Conservation (phyloP, 2,113 vertebrate species). For the Halcyon senegalensis region DNA sequence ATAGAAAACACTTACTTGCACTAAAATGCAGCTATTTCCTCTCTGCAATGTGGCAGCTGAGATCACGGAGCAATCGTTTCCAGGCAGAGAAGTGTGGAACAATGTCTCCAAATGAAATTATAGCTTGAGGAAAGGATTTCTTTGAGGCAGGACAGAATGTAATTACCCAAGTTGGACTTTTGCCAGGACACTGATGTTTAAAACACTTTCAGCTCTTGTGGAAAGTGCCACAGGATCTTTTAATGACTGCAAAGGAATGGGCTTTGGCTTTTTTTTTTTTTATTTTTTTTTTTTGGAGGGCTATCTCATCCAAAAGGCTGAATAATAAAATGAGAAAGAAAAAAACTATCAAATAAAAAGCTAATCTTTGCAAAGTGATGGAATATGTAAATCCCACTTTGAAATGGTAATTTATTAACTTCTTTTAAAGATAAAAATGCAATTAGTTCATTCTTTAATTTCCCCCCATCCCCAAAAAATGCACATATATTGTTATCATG, state of each 20-base stretch:
- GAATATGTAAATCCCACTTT: conserved; percentile 72
- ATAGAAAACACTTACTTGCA: background rate
- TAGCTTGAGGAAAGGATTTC: conserved; percentile 47
- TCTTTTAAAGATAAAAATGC: conserved; percentile 74
- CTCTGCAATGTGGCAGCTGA: conserved; percentile 19
- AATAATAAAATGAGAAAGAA: conserved; percentile 45
- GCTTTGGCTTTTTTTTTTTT: background rate
- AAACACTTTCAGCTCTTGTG: conserved; percentile 26
- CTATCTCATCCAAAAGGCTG: conserved; percentile 24
- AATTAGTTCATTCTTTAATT: conserved; percentile 70
- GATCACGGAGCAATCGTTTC: conserved; percentile 34
- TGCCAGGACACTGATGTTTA: conserved; percentile 45
- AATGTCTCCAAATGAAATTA: conserved; percentile 57
- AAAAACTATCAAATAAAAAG: conserved; percentile 61
- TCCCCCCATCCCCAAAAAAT: background rate
- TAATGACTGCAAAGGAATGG: conserved; percentile 24
- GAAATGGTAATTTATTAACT: conserved; percentile 74
- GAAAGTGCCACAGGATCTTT: conserved; percentile 42
- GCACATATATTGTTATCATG: conserved; percentile 14
- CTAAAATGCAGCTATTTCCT: conserved; percentile 22
- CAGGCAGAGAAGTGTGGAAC: conserved; percentile 35
- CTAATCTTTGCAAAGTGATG: conserved; percentile 66
- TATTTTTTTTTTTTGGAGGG: background rate
- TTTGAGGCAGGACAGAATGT: conserved; percentile 13
- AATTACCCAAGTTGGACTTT: conserved; percentile 62